Percentiles rank a stretch among this genome's conserved stretches.
Conservation (phyloP, 2,888 invertebrate species). For the Drosophila imparisetae region DNA sequence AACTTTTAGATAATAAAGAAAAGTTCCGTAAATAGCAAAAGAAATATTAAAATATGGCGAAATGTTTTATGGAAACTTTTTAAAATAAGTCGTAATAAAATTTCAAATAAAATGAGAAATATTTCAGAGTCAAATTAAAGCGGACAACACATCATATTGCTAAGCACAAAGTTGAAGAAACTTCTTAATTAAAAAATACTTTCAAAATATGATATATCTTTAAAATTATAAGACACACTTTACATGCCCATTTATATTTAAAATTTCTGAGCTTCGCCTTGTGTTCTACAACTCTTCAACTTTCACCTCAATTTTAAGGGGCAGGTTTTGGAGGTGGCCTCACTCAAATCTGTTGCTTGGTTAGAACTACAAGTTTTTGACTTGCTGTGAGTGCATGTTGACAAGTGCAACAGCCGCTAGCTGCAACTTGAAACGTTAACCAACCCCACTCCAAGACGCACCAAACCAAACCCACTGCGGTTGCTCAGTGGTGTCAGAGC, state of each 20-base stretch:
- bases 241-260: not conserved
- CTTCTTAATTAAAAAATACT: not conserved
- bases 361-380: conserved; percentile 4
- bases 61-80: not conserved
- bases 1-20: not conserved
- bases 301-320: conserved; percentile 1
- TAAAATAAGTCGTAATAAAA: not conserved
- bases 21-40: not conserved
- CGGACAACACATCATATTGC: not conserved
- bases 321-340: not conserved
- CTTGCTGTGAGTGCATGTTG: conserved; percentile 56
- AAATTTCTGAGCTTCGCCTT: not conserved
- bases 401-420: conserved; percentile 66
- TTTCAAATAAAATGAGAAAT: not conserved
- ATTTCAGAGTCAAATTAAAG: not conserved
- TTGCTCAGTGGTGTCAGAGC: conserved; percentile 32
- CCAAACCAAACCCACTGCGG: not conserved
- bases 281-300: not conserved
- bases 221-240: not conserved
- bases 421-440: conserved; percentile 45
- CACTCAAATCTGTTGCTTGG: conserved; percentile 10
- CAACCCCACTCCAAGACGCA: not conserved
- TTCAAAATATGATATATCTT: not conserved
- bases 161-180: not conserved
- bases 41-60: not conserved